phyloP scores from a whole-genome alignment of 2,797 vertebrate species.

The Clarias fuscus region DNA sequence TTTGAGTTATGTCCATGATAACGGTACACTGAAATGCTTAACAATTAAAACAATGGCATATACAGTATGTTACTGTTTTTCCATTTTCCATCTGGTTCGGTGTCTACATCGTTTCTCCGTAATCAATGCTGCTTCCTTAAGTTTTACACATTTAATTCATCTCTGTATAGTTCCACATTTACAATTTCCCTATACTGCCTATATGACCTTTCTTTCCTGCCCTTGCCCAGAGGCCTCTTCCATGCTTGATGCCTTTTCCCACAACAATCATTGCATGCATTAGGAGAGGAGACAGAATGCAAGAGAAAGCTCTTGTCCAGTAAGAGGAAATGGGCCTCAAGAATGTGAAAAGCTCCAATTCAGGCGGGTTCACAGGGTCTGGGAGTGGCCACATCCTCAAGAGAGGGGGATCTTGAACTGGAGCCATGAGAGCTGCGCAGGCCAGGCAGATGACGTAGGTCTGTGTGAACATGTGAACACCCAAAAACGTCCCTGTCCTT shows the following conservation, averaged over 20 bases:
- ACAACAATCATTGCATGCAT: slow-evolving; percentile 48
- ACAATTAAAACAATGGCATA: not conserved
- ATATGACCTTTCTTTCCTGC: slow-evolving; percentile 28
- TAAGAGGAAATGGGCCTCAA: slow-evolving; percentile 70
- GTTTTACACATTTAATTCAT: not conserved
- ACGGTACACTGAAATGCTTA: not conserved
- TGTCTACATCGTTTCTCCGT: not conserved
- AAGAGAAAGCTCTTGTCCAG: slow-evolving; percentile 74
- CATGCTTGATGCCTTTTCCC: slow-evolving; percentile 64
- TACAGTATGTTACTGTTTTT: not conserved
- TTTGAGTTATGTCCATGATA: not conserved
- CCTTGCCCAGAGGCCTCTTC: slow-evolving; percentile 38
- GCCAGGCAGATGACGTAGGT: slow-evolving; percentile 52
- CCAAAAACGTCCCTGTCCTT: slow-evolving; percentile 21
- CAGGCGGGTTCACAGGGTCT: slow-evolving; percentile 73
- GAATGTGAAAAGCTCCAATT: slow-evolving; percentile 70
- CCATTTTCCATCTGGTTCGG: not conserved
- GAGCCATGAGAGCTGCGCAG: slow-evolving; percentile 42
- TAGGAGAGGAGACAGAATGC: slow-evolving; percentile 28
- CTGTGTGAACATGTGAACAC: slow-evolving; percentile 53
- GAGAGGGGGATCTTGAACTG: slow-evolving; percentile 50
- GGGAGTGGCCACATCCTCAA: slow-evolving; percentile 76
- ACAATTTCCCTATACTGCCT: slow-evolving; percentile 26
- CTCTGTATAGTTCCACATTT: not conserved
- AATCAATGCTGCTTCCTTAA: not conserved